Evolutionary conservation across 1,140 invertebrate genomes (phyloP).

Genomic region (Neodiprion fabricii): DNA sequence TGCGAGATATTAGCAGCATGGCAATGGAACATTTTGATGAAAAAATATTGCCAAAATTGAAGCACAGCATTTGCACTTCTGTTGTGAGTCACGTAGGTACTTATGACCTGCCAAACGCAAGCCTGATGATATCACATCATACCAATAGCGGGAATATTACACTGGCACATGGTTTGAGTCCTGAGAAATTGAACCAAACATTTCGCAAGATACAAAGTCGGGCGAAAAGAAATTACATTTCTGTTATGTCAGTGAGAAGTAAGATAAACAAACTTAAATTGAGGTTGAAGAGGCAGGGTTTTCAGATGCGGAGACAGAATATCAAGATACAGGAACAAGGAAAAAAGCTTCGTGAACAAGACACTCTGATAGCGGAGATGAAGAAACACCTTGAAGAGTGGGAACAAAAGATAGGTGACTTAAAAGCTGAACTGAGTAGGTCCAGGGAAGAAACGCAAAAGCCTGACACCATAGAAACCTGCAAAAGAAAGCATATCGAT

Average conservation of each 20-base stretch:
- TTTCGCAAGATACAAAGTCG: slow-evolving; percentile 53
- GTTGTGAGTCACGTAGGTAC: slow-evolving; percentile 47
- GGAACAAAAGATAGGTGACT: slow-evolving; percentile 64
- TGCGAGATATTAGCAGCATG: slow-evolving; percentile 93
- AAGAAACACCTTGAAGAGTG: slow-evolving; percentile 65
- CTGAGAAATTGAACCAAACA: slow-evolving; percentile 52
- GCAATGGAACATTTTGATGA: slow-evolving; percentile 97
- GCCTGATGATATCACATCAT: slow-evolving; percentile 50
- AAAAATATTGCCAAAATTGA: slow-evolving; percentile 74
- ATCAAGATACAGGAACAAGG: slow-evolving; percentile 60
- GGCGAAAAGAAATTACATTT: slow-evolving; percentile 52
- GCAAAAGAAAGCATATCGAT: slow-evolving; percentile 49
- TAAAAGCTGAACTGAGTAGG: slow-evolving; percentile 61
- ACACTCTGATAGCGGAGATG: slow-evolving; percentile 61
- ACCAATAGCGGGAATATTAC: slow-evolving; percentile 31
- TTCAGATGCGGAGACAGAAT: slow-evolving; percentile 57
- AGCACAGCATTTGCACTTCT: slow-evolving; percentile 52
- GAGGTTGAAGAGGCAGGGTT: slow-evolving; percentile 51
- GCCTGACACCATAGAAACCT: slow-evolving; percentile 44
- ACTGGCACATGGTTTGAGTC: slow-evolving; percentile 41
- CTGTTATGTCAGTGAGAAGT: slow-evolving; percentile 39
- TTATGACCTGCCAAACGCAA: slow-evolving; percentile 50
- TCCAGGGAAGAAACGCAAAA: slow-evolving; percentile 58
- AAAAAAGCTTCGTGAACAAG: slow-evolving; percentile 60
- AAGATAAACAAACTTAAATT: slow-evolving; percentile 50